These are phyloP conservation scores for Zaprionus camerounensis DNA, from an alignment of 1,140 invertebrate genomes.

Conservation along the genomic window DNA sequence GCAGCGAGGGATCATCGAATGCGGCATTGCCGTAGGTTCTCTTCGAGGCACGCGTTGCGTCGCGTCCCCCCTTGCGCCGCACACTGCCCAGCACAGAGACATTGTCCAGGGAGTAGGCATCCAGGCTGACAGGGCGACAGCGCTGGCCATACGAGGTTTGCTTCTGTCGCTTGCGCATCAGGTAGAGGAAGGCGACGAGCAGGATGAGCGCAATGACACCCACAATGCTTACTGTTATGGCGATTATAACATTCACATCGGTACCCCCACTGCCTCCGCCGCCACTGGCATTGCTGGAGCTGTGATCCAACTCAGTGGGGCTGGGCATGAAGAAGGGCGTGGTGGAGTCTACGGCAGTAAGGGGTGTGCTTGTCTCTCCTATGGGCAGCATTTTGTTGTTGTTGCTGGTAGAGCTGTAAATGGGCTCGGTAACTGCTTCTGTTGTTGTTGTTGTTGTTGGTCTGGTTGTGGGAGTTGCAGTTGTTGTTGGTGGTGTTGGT, in stretches of 20 bases:
- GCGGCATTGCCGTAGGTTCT: slow-evolving; percentile 95
- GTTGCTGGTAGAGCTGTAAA: slow-evolving; percentile 38
- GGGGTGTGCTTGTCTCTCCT: slow-evolving; percentile 11
- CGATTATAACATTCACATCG: slow-evolving; percentile 85
- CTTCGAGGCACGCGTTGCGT: slow-evolving; percentile 89
- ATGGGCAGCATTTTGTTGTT: slow-evolving; percentile 36
- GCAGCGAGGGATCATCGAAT: slow-evolving; percentile 92
- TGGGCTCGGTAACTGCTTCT: slow-evolving; percentile 34
- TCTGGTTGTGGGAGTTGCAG: slow-evolving; percentile 3
- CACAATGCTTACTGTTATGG: slow-evolving; percentile 86
- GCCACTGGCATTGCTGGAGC: slow-evolving; percentile 39
- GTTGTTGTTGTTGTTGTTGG: slow-evolving; percentile 33
- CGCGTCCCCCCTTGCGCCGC: slow-evolving; percentile 88
- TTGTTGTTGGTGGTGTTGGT: slow-evolving; percentile 7
- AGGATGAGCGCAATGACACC: slow-evolving; percentile 86
- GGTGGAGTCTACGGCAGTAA: slow-evolving; percentile 4
- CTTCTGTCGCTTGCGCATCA: slow-evolving; percentile 90
- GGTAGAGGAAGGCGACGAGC: slow-evolving; percentile 88
- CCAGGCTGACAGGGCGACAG: slow-evolving; percentile 93
- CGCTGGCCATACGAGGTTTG: slow-evolving; percentile 90
- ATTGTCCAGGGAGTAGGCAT: slow-evolving; percentile 95
- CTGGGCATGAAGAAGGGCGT: slow-evolving; percentile 24
- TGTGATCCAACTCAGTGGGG: slow-evolving; percentile 57
- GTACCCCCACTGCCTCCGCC: slow-evolving; percentile 45
- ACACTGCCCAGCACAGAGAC: slow-evolving; percentile 93